Evolutionary conservation across 2,797 vertebrate genomes (phyloP).

Genomic region (Alauda arvensis): DNA sequence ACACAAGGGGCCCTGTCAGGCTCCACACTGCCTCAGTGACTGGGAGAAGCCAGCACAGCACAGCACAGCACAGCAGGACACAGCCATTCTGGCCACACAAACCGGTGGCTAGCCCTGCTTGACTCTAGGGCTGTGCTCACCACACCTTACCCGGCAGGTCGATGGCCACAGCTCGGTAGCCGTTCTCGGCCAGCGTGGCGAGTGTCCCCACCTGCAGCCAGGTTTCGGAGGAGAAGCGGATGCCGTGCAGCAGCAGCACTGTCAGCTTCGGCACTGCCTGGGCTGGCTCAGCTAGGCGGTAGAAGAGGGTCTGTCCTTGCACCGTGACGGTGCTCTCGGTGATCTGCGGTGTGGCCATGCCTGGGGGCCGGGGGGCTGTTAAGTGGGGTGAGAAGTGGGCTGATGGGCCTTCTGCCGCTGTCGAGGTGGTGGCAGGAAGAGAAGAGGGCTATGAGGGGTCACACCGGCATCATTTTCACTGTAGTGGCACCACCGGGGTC

Average conservation of each 20-base stretch:
- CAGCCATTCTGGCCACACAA: accelerated
- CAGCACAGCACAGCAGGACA: background rate
- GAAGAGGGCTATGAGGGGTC: background rate
- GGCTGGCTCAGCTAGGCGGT: constrained; percentile 75
- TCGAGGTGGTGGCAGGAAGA: background rate
- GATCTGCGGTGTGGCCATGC: constrained; percentile 75
- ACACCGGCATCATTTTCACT: background rate
- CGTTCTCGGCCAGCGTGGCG: constrained; percentile 77
- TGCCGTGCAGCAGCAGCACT: constrained; percentile 89
- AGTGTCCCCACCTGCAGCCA: constrained; percentile 87
- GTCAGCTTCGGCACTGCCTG: constrained; percentile 55
- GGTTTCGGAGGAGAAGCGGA: constrained; percentile 90
- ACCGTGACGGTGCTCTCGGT: constrained; percentile 74
- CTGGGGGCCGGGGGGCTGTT: background rate
- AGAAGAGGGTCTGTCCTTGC: constrained; percentile 81
- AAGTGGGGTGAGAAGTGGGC: no score
- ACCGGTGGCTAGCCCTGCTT: background rate
- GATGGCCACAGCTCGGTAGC: constrained; percentile 85
- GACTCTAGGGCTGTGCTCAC: background rate
- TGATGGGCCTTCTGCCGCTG: accelerated
- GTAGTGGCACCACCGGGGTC: background rate
- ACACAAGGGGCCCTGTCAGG: background rate
- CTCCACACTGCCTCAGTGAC: accelerated
- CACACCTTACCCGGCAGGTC: constrained; percentile 86
- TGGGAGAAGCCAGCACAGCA: background rate